Evolutionary conservation across 2,797 vertebrate species (phyloP).

Genomic region (Anguilla megastoma): DNA sequence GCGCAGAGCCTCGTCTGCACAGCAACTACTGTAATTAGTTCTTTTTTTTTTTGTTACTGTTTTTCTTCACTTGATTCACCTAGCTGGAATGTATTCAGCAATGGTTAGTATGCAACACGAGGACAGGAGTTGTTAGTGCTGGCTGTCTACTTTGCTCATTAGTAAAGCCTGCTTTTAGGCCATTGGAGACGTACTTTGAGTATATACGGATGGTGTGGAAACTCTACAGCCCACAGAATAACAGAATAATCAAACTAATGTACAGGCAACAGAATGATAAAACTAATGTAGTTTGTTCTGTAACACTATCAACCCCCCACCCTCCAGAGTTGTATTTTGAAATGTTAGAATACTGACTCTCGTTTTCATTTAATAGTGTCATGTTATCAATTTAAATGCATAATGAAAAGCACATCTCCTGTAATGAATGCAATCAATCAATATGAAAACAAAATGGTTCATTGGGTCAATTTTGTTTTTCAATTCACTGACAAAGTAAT

Average conservation of each 20-base stretch:
- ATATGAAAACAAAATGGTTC: background rate
- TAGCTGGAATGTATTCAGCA: background rate
- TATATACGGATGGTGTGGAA: background rate
- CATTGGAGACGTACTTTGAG: background rate
- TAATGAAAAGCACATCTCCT: background rate
- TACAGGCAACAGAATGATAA: background rate
- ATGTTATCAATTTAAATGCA: background rate
- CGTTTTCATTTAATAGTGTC: background rate
- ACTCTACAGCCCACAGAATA: background rate
- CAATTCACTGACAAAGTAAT: background rate
- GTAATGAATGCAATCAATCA: background rate
- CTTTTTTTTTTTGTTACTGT: conserved; percentile 4
- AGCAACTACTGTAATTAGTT: conserved; percentile 26
- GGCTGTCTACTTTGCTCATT: background rate
- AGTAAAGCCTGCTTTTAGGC: background rate
- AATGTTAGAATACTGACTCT: background rate
- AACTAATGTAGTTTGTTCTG: background rate
- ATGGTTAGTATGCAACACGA: background rate
- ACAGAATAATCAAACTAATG: background rate
- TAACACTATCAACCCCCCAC: background rate
- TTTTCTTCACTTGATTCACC: background rate
- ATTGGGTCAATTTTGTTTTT: conserved; percentile 1
- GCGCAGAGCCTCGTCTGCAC: background rate
- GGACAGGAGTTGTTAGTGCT: background rate
- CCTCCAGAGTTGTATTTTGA: background rate